Conservation (phyloP, 1,140 invertebrate genomes). For the Bombus turneri region DNA sequence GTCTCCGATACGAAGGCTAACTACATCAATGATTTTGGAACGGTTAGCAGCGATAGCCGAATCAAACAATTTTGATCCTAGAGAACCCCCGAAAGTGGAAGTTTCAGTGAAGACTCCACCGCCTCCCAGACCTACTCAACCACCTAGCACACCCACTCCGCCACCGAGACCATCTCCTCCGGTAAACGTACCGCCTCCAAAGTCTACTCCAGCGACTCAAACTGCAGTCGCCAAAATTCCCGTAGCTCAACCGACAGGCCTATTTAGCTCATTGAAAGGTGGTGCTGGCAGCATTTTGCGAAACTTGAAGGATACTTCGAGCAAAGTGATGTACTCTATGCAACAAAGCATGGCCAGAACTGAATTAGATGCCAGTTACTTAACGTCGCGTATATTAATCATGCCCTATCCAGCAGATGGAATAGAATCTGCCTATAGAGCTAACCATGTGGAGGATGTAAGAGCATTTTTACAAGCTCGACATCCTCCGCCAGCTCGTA, state of each 20-base stretch:
- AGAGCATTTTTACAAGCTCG: slow-evolving; percentile 88
- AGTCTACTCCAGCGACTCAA: slow-evolving; percentile 59
- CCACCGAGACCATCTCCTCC: slow-evolving; percentile 73
- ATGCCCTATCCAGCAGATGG: slow-evolving; percentile 98
- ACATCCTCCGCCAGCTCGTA: slow-evolving; percentile 88
- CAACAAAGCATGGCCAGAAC: slow-evolving; percentile 94
- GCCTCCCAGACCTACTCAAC: slow-evolving; percentile 76
- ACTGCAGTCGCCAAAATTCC: slow-evolving; percentile 56
- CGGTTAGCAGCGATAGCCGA: slow-evolving; percentile 93
- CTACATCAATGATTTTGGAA: slow-evolving; percentile 91
- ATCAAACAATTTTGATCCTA: slow-evolving; percentile 90
- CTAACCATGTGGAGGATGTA: slow-evolving; percentile 97
- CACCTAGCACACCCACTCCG: slow-evolving; percentile 70
- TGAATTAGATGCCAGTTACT: slow-evolving; percentile 94
- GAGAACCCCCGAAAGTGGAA: slow-evolving; percentile 88
- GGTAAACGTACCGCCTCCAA: slow-evolving; percentile 62
- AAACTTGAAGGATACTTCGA: slow-evolving; percentile 97
- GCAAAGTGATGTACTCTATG: slow-evolving; percentile 97
- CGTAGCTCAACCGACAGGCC: slow-evolving; percentile 78
- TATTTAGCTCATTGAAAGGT: slow-evolving; percentile 92
- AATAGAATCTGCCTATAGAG: slow-evolving; percentile 95
- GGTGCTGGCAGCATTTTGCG: slow-evolving; percentile 94
- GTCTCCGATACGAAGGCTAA: slow-evolving; percentile 90
- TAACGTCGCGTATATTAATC: slow-evolving; percentile 93
- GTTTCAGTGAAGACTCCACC: slow-evolving; percentile 77